phyloP scores from a whole-genome alignment of 2,797 vertebrate species.

The Meda fulgida region DNA sequence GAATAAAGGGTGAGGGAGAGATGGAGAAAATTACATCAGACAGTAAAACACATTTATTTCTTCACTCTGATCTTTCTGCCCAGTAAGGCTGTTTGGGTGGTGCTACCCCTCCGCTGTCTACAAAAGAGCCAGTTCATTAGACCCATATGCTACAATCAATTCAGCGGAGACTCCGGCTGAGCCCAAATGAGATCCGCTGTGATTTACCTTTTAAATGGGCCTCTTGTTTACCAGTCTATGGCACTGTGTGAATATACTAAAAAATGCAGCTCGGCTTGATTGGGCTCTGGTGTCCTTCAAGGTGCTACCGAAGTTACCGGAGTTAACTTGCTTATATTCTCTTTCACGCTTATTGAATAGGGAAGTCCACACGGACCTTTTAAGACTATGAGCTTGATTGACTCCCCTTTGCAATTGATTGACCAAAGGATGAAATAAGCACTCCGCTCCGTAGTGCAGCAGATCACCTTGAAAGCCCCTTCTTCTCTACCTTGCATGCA shows the following conservation, averaged over 20 bases:
- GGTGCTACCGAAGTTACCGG: constrained; percentile 21
- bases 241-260: constrained; percentile 49
- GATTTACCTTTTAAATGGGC: constrained; percentile 73
- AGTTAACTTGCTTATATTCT: constrained; percentile 48
- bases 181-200: constrained; percentile 78
- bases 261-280: constrained; percentile 44
- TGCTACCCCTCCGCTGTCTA: constrained; percentile 47
- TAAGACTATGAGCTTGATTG: constrained; percentile 56
- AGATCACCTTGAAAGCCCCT: constrained; percentile 57
- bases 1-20: neutral
- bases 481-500: constrained; percentile 25
- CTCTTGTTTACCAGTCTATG: constrained; percentile 65
- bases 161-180: constrained; percentile 68
- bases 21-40: constrained; percentile 34
- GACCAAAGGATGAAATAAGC: constrained; percentile 55
- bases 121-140: constrained; percentile 74
- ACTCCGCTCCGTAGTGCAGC: constrained; percentile 37
- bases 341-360: constrained; percentile 53
- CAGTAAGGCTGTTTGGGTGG: constrained; percentile 27
- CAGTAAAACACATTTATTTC: constrained; percentile 32
- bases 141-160: constrained; percentile 76
- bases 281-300: constrained; percentile 58
- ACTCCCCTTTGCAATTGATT: constrained; percentile 68
- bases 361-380: constrained; percentile 50
- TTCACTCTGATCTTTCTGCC: constrained; percentile 13